Conservation (phyloP, 2,888 invertebrate species). For the Idaea straminata region DNA sequence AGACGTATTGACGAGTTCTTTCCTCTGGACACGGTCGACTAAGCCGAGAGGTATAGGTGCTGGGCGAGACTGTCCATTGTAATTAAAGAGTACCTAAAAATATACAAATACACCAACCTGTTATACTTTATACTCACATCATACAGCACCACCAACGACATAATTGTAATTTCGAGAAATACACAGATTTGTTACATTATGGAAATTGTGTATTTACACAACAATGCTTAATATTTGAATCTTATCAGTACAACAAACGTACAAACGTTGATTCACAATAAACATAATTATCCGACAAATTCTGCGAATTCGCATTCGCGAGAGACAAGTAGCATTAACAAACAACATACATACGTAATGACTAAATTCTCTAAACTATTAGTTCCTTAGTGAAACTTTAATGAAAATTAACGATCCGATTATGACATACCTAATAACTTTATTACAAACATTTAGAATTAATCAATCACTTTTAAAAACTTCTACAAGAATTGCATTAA, state of each 20-base stretch:
- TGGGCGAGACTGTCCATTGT: too few species aligned
- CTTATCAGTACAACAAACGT: background rate
- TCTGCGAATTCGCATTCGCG: background rate
- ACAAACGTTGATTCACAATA: background rate
- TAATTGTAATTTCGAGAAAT: background rate
- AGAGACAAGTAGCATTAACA: background rate
- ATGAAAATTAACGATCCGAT: background rate
- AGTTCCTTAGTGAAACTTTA: background rate
- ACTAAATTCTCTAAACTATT: background rate
- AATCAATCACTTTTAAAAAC: too few species aligned
- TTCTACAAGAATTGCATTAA: constrained; percentile 21
- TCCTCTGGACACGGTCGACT: too few species aligned
- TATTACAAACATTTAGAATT: background rate
- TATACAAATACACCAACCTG: background rate
- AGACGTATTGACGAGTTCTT: too few species aligned
- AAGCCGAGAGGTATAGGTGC: too few species aligned
- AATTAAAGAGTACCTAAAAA: too few species aligned
- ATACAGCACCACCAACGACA: background rate
- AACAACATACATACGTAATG: background rate
- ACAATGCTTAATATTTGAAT: background rate
- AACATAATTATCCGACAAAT: background rate
- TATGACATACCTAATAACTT: background rate
- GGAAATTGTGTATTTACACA: background rate
- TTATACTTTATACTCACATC: background rate
- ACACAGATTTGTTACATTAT: background rate